Conservation (phyloP, 2,888 invertebrate species). For the Ceriagrion tenellum region DNA sequence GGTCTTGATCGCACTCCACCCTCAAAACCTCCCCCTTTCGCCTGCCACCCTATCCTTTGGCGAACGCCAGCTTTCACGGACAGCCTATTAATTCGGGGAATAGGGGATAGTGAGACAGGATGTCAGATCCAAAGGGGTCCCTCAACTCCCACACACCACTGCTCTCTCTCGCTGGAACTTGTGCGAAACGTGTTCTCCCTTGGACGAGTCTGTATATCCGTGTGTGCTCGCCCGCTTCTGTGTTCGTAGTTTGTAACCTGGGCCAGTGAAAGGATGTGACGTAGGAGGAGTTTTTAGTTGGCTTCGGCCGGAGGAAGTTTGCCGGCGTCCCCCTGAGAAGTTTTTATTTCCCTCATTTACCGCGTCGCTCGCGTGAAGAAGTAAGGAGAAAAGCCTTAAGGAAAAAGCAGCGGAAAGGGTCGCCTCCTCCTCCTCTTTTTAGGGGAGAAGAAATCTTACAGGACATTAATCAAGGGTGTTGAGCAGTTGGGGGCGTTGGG, state of each 20-base stretch:
- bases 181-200: neutral
- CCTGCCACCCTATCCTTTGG: neutral
- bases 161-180: neutral
- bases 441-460: slow-evolving; percentile 46
- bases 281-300: neutral
- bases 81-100: slow-evolving; percentile 66
- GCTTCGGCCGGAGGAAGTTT: neutral
- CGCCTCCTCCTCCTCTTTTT: neutral
- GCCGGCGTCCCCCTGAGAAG: neutral
- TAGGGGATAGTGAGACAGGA: slow-evolving; percentile 60
- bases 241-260: neutral
- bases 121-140: slow-evolving; percentile 57
- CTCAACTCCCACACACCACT: neutral
- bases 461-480: slow-evolving; percentile 36
- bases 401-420: slow-evolving; percentile 31
- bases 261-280: neutral
- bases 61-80: slow-evolving; percentile 64
- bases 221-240: neutral
- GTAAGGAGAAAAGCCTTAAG: neutral
- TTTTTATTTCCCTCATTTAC: neutral
- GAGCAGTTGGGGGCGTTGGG: neutral
- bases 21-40: neutral
- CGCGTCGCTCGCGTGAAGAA: neutral
- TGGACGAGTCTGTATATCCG: neutral
- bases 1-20: neutral